phyloP scores from a whole-genome alignment of 2,113 vertebrate species.

The Cheirogaleus medius region DNA sequence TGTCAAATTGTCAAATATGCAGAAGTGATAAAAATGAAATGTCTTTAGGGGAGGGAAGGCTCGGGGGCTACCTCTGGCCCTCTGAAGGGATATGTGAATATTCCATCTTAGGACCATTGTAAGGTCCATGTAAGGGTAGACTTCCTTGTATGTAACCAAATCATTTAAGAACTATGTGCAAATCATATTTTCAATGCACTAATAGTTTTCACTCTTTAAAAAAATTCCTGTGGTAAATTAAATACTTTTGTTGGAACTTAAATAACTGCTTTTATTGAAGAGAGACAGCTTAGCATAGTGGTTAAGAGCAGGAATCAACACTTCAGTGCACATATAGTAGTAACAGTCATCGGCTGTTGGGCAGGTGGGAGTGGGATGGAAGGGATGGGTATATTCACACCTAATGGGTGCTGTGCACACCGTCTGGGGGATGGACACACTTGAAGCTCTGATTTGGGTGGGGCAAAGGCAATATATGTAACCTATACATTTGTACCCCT shows the following conservation, averaged over 20 bases:
- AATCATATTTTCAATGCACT: not conserved
- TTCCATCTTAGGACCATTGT: not conserved
- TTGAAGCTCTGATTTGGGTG: no score
- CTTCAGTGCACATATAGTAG: no score
- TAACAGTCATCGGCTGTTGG: no score
- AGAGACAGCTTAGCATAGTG: rapidly evolving
- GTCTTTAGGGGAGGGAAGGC: not conserved
- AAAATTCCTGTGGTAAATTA: not conserved
- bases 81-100: not conserved
- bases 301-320: not conserved
- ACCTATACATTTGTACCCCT: no score
- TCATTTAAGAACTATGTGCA: not conserved
- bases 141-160: not conserved
- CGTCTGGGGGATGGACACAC: no score
- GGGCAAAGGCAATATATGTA: no score
- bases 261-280: not conserved
- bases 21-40: not conserved
- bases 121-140: not conserved
- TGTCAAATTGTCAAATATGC: not conserved
- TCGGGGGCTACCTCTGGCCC: not conserved
- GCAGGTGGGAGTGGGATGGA: no score
- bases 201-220: not conserved
- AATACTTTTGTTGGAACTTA: not conserved
- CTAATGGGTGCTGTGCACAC: no score
- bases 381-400: no score